These are phyloP conservation scores for Catocala sponsa DNA, from an alignment of 2,888 invertebrate genomes.

Conservation along the genomic window DNA sequence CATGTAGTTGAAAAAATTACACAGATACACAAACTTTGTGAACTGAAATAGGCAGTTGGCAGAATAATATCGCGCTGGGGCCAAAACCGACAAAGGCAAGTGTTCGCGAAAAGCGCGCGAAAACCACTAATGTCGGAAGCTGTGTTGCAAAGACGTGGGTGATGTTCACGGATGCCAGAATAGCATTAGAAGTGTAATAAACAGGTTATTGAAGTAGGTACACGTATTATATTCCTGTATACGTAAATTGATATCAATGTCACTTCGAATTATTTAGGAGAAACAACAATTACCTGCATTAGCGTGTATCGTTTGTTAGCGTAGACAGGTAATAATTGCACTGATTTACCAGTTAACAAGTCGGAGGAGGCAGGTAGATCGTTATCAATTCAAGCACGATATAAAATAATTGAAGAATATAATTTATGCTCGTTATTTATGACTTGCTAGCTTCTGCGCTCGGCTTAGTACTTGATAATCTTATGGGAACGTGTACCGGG, in stretches of 20 bases:
- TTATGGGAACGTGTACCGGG: too few species aligned
- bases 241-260: slow-evolving; percentile 45
- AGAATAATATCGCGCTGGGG: slow-evolving; percentile 13
- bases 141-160: slow-evolving; percentile 60
- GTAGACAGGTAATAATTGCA: slow-evolving; percentile 29
- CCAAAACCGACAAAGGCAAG: slow-evolving; percentile 57
- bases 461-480: too few species aligned
- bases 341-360: slow-evolving; percentile 26
- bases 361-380: slow-evolving; percentile 6
- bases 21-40: slow-evolving; percentile 9
- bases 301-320: slow-evolving; percentile 29
- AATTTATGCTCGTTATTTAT: too few species aligned
- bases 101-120: slow-evolving; percentile 75
- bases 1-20: background rate
- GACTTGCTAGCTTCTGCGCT: too few species aligned
- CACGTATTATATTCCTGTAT: slow-evolving; percentile 25
- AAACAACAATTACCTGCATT: slow-evolving; percentile 38
- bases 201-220: slow-evolving; percentile 48
- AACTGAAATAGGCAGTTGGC: slow-evolving; percentile 20
- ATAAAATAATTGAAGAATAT: background rate
- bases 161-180: slow-evolving; percentile 61
- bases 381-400: slow-evolving; percentile 5
- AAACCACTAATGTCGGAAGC: slow-evolving; percentile 69
- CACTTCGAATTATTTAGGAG: slow-evolving; percentile 31
- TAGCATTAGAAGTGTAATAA: slow-evolving; percentile 58